These are phyloP conservation scores for Channa striata DNA, from an alignment of 2,797 vertebrate species.

Conservation along the genomic window DNA sequence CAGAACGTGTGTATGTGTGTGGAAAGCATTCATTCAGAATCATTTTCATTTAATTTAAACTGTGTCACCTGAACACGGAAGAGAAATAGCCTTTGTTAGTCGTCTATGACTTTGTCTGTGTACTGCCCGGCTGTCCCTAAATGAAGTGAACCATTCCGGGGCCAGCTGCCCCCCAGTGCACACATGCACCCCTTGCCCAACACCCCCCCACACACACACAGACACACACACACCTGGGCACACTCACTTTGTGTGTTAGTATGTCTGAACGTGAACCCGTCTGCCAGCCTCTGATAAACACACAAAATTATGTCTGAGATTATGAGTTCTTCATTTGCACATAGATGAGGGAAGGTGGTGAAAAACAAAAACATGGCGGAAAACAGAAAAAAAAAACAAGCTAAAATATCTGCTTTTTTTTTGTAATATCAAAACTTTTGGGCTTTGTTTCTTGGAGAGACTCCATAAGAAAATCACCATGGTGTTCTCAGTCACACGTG, in stretches of 20 bases:
- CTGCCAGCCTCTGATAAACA: conserved; percentile 42
- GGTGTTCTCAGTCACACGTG: not conserved
- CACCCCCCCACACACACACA: conserved; percentile 25
- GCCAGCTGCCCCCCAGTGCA: conserved; percentile 76
- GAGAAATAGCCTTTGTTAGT: conserved; percentile 51
- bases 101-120: conserved; percentile 56
- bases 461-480: not conserved
- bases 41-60: conserved; percentile 53
- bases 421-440: not conserved
- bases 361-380: not conserved
- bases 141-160: conserved; percentile 69
- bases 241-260: conserved; percentile 41
- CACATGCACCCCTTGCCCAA: no score
- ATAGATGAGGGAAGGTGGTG: not conserved
- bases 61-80: conserved; percentile 37
- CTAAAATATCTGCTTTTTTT: not conserved
- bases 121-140: conserved; percentile 57
- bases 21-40: conserved; percentile 17
- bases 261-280: conserved; percentile 34
- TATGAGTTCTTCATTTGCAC: conserved; percentile 20
- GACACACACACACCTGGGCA: conserved; percentile 61
- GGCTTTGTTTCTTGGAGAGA: not conserved
- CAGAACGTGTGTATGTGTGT: not conserved
- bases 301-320: conserved; percentile 22
- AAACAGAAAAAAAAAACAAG: not conserved